phyloP scores from a whole-genome alignment of 2,113 vertebrate genomes.

The Cyphomyrus discorhynchus region DNA sequence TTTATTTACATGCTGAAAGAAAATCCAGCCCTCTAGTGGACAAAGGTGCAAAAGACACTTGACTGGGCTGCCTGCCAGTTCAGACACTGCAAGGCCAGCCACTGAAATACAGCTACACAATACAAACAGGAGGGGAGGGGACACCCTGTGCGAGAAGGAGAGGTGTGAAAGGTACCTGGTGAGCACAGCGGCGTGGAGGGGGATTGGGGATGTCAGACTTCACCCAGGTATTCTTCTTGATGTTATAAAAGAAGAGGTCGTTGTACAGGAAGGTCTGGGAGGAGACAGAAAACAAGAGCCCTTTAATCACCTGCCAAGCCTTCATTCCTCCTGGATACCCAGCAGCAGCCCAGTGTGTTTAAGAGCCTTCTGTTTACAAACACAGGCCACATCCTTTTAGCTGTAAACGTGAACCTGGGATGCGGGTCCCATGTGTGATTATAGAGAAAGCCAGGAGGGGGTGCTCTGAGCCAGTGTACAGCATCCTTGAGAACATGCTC shows the following conservation, averaged over 20 bases:
- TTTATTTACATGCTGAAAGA: neutral
- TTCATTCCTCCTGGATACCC: neutral
- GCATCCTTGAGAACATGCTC: too few relatives aligned
- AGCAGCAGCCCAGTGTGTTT: neutral
- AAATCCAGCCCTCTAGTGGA: constrained; percentile 40
- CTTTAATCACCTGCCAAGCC: neutral
- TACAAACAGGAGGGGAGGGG: neutral
- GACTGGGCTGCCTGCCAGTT: neutral
- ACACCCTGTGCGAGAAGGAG: neutral
- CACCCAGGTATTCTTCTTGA: constrained; percentile 82
- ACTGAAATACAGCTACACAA: neutral
- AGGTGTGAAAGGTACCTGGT: constrained; percentile 69
- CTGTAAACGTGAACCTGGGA: neutral
- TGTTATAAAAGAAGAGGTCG: constrained; percentile 82
- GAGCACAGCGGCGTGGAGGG: constrained; percentile 83
- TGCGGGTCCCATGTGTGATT: neutral
- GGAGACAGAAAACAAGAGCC: neutral
- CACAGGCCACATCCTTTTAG: neutral
- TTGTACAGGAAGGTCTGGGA: constrained; percentile 83
- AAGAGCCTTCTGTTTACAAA: neutral
- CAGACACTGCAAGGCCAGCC: neutral
- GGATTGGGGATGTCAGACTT: constrained; percentile 80
- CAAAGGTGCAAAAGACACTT: neutral
- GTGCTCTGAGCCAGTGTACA: neutral
- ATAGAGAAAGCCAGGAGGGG: neutral